Evolutionary conservation across 2,113 vertebrate species (phyloP), one percentile per base, ranked within the genome.

Genomic region (Lepus europaeus): DNA sequence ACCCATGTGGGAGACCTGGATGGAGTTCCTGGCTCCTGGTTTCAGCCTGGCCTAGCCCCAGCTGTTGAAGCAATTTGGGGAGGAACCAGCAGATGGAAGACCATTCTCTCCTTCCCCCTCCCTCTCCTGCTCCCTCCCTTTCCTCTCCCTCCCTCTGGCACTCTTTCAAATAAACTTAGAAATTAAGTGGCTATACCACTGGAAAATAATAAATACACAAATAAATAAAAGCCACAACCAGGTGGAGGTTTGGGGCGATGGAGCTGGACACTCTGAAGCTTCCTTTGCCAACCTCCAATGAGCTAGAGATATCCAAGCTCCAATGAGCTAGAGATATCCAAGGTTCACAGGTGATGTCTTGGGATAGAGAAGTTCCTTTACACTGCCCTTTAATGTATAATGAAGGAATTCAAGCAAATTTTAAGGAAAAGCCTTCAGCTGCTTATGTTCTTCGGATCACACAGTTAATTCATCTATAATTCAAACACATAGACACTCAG

Each of bases 401-500:
- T 53, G 36, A 80, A 78, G 77, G n/a, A 68, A 53, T 89, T 90
- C n/a, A 73, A 89, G 61, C 68, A 93, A 45, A 69, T 77, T 36
- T 73, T 79, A 88, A 49, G 22, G 51, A 89, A 90, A 59, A 91
- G 61, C 20, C 72, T 92, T 95, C 73, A 82, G 14, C n/a, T 79
- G 12, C 11, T 88, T 88, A 17, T 92, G 27, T 22, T 73, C 53
- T 73, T 79, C 72, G 36, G 49, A 70, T 87, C 84, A 39, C 51
- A 76, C 56, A 91, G 69, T 72, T 69, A 72, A 76, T 69, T 88
- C 23, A 89, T 78, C 93, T 89, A 87, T 56, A 89, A 92, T 76
- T 80, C 53, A 89, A 93, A 88, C 59, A 83, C 92, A 82, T 27
- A 93, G 91, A 92, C 96, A 96, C 23, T 22, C 31, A 90, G 49